Conservation (phyloP, 2,888 invertebrate species). For the Nebria salina region DNA sequence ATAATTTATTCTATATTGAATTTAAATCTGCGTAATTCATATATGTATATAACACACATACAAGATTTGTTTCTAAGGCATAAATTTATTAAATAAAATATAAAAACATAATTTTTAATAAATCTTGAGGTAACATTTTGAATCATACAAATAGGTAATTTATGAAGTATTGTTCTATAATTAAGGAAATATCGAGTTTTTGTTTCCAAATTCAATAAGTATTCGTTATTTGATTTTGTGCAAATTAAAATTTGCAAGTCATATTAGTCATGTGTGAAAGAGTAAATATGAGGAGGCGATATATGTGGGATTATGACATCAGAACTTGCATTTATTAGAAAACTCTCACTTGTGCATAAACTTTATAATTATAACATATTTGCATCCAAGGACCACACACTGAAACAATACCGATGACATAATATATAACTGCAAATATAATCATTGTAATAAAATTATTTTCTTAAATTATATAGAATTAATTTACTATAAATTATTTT, state of each 20-base stretch:
- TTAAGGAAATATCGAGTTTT: background rate
- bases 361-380: conserved; percentile 35
- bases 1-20: no score
- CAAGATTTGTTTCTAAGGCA: no score
- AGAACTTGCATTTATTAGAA: conserved; percentile 38
- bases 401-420: conserved; percentile 20
- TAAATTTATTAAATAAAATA: no score
- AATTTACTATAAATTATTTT: background rate
- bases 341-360: conserved; percentile 31
- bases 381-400: conserved; percentile 30
- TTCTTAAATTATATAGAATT: background rate
- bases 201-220: background rate
- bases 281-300: conserved; percentile 19
- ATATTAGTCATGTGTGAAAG: conserved; percentile 5
- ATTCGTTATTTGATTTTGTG: background rate
- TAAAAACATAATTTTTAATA: no score
- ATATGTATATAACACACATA: no score
- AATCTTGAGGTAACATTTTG: no score
- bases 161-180: background rate
- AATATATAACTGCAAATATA: conserved; percentile 11
- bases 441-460: background rate
- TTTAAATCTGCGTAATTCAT: no score
- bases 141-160: no score
- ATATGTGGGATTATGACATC: conserved; percentile 37
- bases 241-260: conserved; percentile 7